A percentile compares a stretch with the other conserved stretches of the same genome.
These are phyloP conservation scores for Rhogogaster chlorosoma DNA, from an alignment of 2,888 invertebrate species.

Conservation along the genomic window DNA sequence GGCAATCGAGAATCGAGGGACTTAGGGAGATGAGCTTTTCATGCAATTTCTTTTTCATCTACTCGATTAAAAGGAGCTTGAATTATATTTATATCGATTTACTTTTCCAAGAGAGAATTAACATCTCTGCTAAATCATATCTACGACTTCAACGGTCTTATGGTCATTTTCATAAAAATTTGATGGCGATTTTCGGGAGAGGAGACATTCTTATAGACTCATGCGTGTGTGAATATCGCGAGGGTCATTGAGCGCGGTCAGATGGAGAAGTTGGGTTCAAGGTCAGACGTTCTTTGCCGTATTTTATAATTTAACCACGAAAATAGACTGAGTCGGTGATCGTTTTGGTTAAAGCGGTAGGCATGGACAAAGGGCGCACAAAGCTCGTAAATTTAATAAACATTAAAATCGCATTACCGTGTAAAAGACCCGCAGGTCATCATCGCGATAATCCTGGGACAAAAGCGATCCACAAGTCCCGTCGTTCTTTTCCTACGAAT, in stretches of 20 bases:
- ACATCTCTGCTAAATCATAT: not conserved
- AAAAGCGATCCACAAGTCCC: conserved; percentile 56
- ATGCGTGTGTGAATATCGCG: not conserved
- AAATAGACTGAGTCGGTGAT: conserved; percentile 40
- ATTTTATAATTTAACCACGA: conserved; percentile 47
- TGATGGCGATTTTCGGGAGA: not conserved
- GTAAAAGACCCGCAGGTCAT: conserved; percentile 59
- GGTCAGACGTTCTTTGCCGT: conserved; percentile 36
- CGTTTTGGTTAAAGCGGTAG: conserved; percentile 21
- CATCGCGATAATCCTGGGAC: conserved; percentile 60
- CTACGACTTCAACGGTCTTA: not conserved
- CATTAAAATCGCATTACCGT: conserved; percentile 62
- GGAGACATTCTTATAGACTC: not conserved
- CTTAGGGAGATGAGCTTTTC: not conserved
- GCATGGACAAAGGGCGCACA: conserved; percentile 26
- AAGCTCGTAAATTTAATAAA: conserved; percentile 51
- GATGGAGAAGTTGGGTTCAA: conserved; percentile 33
- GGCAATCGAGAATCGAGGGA: not conserved
- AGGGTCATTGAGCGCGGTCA: conserved; percentile 14
- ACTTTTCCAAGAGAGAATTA: not conserved
- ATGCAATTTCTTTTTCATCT: not conserved
- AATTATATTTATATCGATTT: not conserved
- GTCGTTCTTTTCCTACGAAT: conserved; percentile 27
- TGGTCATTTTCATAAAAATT: not conserved
- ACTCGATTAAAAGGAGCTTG: not conserved